Base-by-base conservation (phyloP, 2,888 invertebrate species). In the Alcis repandata region DNA sequence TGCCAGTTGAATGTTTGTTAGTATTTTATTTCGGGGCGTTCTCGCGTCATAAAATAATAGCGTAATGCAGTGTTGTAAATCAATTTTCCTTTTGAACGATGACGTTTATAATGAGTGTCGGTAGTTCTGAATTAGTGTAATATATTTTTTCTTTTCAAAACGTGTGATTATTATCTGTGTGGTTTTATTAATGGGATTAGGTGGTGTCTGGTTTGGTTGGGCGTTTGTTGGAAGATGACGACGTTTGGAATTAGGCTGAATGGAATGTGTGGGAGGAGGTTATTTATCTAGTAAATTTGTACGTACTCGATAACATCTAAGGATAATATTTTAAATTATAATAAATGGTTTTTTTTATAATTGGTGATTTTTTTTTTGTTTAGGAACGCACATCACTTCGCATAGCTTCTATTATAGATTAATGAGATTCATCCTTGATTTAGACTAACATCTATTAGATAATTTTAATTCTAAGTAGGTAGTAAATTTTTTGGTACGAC, bases 21-120 rank as follows among this genome's bases (percentile, higher is more conserved):
- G 91, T 91, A 92, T 92, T 92, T 92, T 92, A 92, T 92, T 92
- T 91, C 87, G 88, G 91, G 91, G 88, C 91, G 90, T 90, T 91
- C 90, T 89, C 90, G 91, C 89, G 89, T 91, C 91, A 91, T 91
- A 90, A 91, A 91, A 90, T 92, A 92, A 92, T 91, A 89, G 91
- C 90, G 90, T 91, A 92, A 91, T 91, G 91, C 90, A 88, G 86
- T 80, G 89, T 84, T 84, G 87, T 92, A 92, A 92, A 92, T 92
- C 92, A 92, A 90, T 91, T 91, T 89, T 87, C 86, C 88, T 86
- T 90, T 91, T 89, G 88, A 90, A 88, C 86, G 89, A 80, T 84
- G 91, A 90, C 90, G 86, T 87, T 89, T 88, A 86, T 89, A 90
- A 91, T 88, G 89, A 89, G 86, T 81, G 87, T 81, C 85, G 87